Base-by-base conservation (phyloP, 2,797 vertebrate species). In the Cygnus olor region DNA sequence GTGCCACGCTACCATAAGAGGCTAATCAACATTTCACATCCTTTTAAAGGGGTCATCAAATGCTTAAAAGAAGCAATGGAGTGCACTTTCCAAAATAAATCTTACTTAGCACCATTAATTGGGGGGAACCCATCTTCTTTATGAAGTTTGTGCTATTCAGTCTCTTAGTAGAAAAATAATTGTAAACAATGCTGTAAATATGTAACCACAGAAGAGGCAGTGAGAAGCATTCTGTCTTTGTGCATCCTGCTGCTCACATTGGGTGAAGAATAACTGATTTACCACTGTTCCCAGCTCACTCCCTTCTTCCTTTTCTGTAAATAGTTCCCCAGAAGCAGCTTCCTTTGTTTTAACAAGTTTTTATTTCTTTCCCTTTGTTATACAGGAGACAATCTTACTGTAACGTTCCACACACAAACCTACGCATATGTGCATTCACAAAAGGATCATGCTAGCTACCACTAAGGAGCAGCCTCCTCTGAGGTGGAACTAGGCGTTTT, bases 1-100 rank as follows among this genome's bases (percentile, higher is more conserved):
- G 49, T 7, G 51, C 3, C 40, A 19, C 14, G 8, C 8, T 1
- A 8, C 34, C 10, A 0, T 9, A 30, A 36, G 53, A 0, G 9
- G 11, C 17, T n/a, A 47, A 10, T 3, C 44, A 78, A 20, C 20
- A 19, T 32, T 76, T 65, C 30, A 44, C 6, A 68, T 68, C 38
- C 38, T 56, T 83, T 58, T 14, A 44, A 19, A 1, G 0, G 0
- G 0, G 8, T 13, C 36, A 80, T 15, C 69, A 79, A 80, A 76
- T 16, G 17, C 27, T 83, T 79, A 24, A 65, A 81, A 81, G 32
- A 49, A 89, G 42, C 0, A 1, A 21, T 17, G 30, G 38, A 78
- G 28, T 5, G 24, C n/a, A 34, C 64, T 40, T 80, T 72, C 80
- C 53, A 66, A 44, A 92, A 66, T 32, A 11, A 57, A 76, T 34